Percentiles rank a stretch among this genome's conserved stretches.
These are phyloP conservation scores for Tipula confusa DNA, from an alignment of 2,888 invertebrate genomes.

Conservation along the genomic window DNA sequence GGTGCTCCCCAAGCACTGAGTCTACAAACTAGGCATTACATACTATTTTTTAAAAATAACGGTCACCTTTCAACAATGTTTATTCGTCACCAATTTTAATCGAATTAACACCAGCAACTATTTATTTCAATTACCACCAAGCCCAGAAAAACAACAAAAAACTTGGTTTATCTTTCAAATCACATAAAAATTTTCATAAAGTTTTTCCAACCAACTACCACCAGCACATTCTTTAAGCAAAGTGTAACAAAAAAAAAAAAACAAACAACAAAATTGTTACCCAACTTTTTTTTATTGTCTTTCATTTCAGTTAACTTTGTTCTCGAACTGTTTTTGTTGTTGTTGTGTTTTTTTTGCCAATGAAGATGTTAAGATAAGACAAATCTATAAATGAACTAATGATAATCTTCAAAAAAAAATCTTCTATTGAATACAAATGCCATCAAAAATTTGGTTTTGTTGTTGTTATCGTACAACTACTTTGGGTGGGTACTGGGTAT, in stretches of 20 bases:
- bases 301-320: background rate
- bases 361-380: constrained; percentile 25
- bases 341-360: background rate
- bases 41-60: too few relatives aligned
- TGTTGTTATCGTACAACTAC: background rate
- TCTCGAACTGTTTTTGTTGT: background rate
- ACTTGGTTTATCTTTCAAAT: background rate
- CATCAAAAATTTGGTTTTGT: background rate
- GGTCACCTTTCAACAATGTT: too few relatives aligned
- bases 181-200: constrained; percentile 12
- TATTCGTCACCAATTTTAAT: too few relatives aligned
- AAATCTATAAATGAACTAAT: constrained; percentile 25
- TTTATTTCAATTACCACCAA: background rate
- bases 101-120: too few relatives aligned
- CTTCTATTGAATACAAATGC: constrained; percentile 25
- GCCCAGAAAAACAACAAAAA: background rate
- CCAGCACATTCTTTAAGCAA: background rate
- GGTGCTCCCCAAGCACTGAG: too few relatives aligned
- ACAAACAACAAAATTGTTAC: background rate
- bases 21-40: too few relatives aligned
- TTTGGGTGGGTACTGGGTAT: background rate
- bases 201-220: background rate
- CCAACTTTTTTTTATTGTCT: constrained; percentile 6
- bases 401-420: constrained; percentile 12
- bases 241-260: background rate